phyloP scores from a whole-genome alignment of 2,888 invertebrate species.

The Scaptomyza parva region DNA sequence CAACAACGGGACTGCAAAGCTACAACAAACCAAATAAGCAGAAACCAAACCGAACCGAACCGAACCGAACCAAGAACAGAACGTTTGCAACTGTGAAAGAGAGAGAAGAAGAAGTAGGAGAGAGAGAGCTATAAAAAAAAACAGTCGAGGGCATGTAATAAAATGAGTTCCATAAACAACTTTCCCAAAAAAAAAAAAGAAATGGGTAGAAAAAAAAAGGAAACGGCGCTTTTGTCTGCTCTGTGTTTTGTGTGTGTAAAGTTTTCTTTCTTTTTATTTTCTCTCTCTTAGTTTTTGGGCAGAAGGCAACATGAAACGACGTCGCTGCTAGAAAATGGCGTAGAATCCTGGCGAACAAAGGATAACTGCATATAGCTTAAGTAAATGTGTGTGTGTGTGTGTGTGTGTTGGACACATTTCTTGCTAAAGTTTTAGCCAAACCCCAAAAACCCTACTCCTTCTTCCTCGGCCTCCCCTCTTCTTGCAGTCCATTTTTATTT shows the following conservation, averaged over 20 bases:
- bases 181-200: constrained; percentile 63
- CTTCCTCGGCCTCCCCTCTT: background rate
- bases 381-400: constrained; percentile 25
- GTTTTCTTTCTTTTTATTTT: background rate
- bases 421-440: constrained; percentile 55
- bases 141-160: constrained; percentile 51
- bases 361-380: constrained; percentile 64
- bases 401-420: constrained; percentile 46
- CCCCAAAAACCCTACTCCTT: constrained; percentile 1
- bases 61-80: constrained; percentile 3
- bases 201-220: constrained; percentile 7
- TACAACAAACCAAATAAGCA: constrained; percentile 22
- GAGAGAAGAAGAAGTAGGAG: no score
- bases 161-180: constrained; percentile 80
- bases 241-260: constrained; percentile 21
- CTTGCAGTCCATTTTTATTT: constrained; percentile 65
- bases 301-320: constrained; percentile 61
- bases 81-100: constrained; percentile 2
- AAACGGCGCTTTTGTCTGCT: constrained; percentile 56
- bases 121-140: no score
- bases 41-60: no score
- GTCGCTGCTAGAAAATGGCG: constrained; percentile 56
- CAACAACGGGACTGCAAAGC: constrained; percentile 51
- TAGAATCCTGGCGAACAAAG: constrained; percentile 70
- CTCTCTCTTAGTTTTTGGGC: background rate